A percentile compares a stretch with the other conserved stretches of the same genome.
Evolutionary conservation across 1,140 invertebrate species (phyloP).

Genomic region (Aphaenogaster rudis): DNA sequence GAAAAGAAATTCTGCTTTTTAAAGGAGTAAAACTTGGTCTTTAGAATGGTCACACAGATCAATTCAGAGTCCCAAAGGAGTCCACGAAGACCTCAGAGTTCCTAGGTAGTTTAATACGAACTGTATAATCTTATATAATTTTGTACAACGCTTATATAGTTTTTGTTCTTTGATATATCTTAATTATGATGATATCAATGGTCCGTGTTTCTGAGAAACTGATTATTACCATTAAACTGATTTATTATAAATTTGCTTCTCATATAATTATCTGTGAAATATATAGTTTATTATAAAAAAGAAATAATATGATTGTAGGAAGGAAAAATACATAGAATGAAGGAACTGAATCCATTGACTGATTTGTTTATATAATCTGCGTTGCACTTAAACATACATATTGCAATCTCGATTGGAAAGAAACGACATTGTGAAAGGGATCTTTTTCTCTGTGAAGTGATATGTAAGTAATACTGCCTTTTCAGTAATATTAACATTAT

Average conservation of each 20-base stretch:
- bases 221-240: background rate
- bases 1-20: too few relatives aligned
- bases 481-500: too few relatives aligned
- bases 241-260: background rate
- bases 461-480: too few relatives aligned
- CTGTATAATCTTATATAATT: background rate
- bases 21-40: background rate
- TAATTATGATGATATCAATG: background rate
- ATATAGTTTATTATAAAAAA: too few relatives aligned
- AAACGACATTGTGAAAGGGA: too few relatives aligned
- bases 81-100: background rate
- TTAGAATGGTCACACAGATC: background rate
- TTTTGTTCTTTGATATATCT: background rate
- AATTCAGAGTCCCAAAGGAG: background rate
- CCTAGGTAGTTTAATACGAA: background rate
- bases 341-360: too few relatives aligned
- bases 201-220: conserved; percentile 28
- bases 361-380: too few relatives aligned
- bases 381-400: too few relatives aligned
- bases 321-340: too few relatives aligned
- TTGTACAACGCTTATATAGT: background rate
- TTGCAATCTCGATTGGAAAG: too few relatives aligned
- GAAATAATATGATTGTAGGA: background rate
- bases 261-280: too few relatives aligned
- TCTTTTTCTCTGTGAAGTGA: too few relatives aligned